phyloP scores from a whole-genome alignment of 2,888 invertebrate genomes.

The Apeira syringaria region DNA sequence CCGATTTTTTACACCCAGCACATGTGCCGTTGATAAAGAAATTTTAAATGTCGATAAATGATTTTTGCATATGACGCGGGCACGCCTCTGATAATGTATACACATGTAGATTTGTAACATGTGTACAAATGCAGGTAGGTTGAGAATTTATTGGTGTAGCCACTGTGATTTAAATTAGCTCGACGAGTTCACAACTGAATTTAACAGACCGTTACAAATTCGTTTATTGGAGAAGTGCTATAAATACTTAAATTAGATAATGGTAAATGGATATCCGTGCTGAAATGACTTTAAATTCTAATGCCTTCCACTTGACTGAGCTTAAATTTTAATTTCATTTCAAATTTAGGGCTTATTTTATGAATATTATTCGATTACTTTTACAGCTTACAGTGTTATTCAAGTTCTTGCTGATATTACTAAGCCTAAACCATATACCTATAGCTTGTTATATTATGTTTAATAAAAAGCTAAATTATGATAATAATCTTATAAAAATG shows the following conservation, averaged over 20 bases:
- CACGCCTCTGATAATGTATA: constrained; percentile 35
- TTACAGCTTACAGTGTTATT: too few species aligned
- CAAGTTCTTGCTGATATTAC: too few species aligned
- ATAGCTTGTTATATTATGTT: too few species aligned
- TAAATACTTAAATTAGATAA: constrained; percentile 59
- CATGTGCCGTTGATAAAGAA: constrained; percentile 69
- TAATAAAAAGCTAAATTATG: too few species aligned
- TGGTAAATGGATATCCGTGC: constrained; percentile 45
- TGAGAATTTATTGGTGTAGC: constrained; percentile 52
- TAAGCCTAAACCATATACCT: too few species aligned
- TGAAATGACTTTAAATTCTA: constrained; percentile 43
- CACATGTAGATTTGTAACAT: constrained; percentile 68
- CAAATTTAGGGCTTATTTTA: constrained; percentile 23
- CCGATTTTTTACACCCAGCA: constrained; percentile 66
- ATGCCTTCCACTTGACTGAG: constrained; percentile 32
- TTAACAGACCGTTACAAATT: constrained; percentile 71
- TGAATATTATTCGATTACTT: too few species aligned
- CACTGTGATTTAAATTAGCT: constrained; percentile 65
- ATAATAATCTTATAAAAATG: too few species aligned
- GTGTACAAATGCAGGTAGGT: constrained; percentile 65
- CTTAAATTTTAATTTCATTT: too few species aligned
- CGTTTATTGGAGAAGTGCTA: constrained; percentile 56
- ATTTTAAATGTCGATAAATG: constrained; percentile 77
- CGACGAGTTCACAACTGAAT: constrained; percentile 58
- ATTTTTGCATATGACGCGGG: constrained; percentile 78